Base-by-base conservation (phyloP, 2,888 invertebrate genomes). In the Diadegma fenestrale region DNA sequence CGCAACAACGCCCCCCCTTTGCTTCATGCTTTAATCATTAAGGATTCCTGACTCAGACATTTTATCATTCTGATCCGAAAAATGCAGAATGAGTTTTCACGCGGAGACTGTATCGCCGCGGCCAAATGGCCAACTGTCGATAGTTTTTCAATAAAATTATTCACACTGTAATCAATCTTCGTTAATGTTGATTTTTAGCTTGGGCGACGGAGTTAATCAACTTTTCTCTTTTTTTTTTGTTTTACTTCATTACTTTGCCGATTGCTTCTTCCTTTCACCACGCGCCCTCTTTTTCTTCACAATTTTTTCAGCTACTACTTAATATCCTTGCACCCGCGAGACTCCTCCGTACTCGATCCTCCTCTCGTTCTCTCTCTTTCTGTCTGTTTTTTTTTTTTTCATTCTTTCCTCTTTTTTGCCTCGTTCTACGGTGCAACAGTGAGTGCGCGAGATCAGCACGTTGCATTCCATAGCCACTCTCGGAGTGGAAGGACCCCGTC, bases 401-500 rank as follows among this genome's bases (percentile, higher is more conserved):
- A 58, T 85, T 77, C 61, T 71, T 77, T 30, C 71, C 43, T 48
- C 48, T 83, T 83, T 77, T 61, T 66, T 63, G 71, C 54, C 75
- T 83, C 73, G 37, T 22, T 69, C 54, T 61, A 72, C 69, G 79
- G 79, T 69, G 82, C 54, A 76, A 54, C 75, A n/a, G 85, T 66
- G 77, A 75, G 69, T 71, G 64, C 79, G 81, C 75, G 85, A 71
- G 54, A 81, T 63, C 78, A 75, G 87, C 88, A 87, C 89, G 88
- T 89, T 89, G 91, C 92, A 92, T 92, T 92, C 92, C 92, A 88
- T 89, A 88, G 90, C 84, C 85, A 89, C 71, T 66, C 84, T 66
- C 84, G 89, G 91, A 92, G 92, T 92, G 92, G 92, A 92, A 92
- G 90, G 92, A 92, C 92, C 92, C 90, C 93, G 91, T 90, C 92